Evolutionary conservation across 2,797 vertebrate genomes (phyloP).

Genomic region (Bucorvus abyssinicus): DNA sequence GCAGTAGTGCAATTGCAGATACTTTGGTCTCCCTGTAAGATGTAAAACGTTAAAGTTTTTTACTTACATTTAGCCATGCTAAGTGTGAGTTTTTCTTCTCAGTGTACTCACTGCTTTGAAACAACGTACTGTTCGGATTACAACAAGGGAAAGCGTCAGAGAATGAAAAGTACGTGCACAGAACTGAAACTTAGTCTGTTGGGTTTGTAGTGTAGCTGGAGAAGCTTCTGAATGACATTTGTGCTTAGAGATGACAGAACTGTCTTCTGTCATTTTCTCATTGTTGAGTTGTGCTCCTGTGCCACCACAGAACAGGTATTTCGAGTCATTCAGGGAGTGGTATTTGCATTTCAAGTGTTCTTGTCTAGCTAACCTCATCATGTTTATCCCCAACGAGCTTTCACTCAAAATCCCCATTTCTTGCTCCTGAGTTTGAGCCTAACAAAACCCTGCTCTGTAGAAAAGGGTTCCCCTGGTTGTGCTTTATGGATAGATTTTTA

Average conservation of each 20-base stretch:
- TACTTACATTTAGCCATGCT: background rate
- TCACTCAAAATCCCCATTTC: background rate
- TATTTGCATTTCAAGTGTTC: background rate
- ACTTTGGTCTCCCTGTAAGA: background rate
- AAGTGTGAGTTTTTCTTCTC: slow-evolving; percentile 27
- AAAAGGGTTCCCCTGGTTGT: background rate
- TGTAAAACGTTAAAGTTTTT: background rate
- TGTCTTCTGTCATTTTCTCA: background rate
- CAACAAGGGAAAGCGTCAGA: slow-evolving; percentile 32
- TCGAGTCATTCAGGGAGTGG: slow-evolving; percentile 15
- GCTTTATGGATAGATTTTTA: background rate
- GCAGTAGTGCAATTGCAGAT: background rate
- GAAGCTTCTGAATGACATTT: background rate
- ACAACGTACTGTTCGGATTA: slow-evolving; percentile 43
- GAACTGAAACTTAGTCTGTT: background rate
- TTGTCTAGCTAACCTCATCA: background rate
- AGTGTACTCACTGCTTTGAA: slow-evolving; percentile 67
- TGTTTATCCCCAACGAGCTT: background rate
- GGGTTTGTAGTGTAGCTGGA: background rate
- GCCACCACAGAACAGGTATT: slow-evolving; percentile 36
- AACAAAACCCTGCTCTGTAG: background rate
- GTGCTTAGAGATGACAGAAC: background rate
- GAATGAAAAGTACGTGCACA: slow-evolving; percentile 13
- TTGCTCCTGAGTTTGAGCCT: background rate
- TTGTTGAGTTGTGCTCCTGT: background rate